Evolutionary conservation across 1,140 invertebrate genomes (phyloP).

Genomic region (Bacillus rossius): DNA sequence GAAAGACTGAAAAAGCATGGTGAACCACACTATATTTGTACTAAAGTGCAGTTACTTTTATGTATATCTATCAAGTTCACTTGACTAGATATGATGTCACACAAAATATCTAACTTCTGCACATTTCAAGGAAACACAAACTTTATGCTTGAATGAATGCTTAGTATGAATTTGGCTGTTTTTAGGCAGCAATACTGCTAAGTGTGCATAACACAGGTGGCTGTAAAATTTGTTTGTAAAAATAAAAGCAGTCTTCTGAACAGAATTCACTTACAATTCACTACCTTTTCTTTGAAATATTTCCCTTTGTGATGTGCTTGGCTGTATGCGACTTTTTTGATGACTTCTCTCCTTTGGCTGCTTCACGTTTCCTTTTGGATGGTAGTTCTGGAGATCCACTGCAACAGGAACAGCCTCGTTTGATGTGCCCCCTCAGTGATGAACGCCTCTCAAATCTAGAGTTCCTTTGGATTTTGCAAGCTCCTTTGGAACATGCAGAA

Average conservation of each 20-base stretch:
- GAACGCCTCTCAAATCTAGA: constrained; percentile 7
- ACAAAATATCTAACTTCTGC: constrained; percentile 3
- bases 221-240: constrained; percentile 1
- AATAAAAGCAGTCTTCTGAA: constrained; percentile 1
- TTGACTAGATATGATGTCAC: constrained; percentile 18
- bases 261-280: constrained; percentile 5
- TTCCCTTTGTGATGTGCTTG: neutral
- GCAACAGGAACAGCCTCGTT: constrained; percentile 13
- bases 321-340: constrained; percentile 4
- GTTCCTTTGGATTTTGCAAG: constrained; percentile 7
- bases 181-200: constrained; percentile 1
- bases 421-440: constrained; percentile 14
- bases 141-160: neutral
- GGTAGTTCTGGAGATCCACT: constrained; percentile 13
- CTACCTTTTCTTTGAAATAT: constrained; percentile 15
- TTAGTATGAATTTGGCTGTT: constrained; percentile 1
- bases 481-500: neutral
- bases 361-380: constrained; percentile 11
- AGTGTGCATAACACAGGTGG: constrained; percentile 10
- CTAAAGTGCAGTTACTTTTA: constrained; percentile 19
- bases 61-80: constrained; percentile 10
- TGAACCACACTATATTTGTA: constrained; percentile 18
- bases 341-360: constrained; percentile 12
- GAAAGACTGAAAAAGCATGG: constrained; percentile 17
- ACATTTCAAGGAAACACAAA: neutral